Percentiles rank a stretch among this genome's conserved stretches.
Evolutionary conservation across 1,140 invertebrate genomes (phyloP).

Genomic region (Pissodes strobi): DNA sequence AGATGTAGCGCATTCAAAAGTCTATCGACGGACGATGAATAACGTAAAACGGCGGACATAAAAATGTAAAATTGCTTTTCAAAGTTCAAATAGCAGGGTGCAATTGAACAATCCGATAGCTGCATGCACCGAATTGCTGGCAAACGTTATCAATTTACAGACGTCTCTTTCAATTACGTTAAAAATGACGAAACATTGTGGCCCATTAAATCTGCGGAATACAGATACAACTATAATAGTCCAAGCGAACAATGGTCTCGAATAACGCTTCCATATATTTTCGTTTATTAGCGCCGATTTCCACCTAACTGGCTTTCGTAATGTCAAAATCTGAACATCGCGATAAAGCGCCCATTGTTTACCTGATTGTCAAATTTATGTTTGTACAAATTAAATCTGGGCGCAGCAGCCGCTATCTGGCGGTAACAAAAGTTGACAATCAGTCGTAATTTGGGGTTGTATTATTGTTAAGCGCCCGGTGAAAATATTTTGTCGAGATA

Average conservation of each 20-base stretch:
- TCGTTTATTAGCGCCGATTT: constrained; percentile 55
- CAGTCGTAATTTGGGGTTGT: constrained; percentile 37
- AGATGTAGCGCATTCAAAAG: too few relatives aligned
- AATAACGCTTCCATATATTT: constrained; percentile 52
- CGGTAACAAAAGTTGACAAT: constrained; percentile 54
- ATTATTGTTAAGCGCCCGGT: constrained; percentile 31
- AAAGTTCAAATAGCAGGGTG: constrained; percentile 23
- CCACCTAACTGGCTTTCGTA: constrained; percentile 52
- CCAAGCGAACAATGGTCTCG: constrained; percentile 43
- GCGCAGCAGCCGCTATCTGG: constrained; percentile 48
- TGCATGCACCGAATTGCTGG: constrained; percentile 30
- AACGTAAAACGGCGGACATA: too few relatives aligned
- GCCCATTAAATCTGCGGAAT: constrained; percentile 49
- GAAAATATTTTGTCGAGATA: constrained; percentile 29
- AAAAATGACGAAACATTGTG: constrained; percentile 47
- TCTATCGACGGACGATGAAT: too few relatives aligned
- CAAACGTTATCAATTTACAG: constrained; percentile 46
- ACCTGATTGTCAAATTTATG: constrained; percentile 58
- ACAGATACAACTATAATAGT: constrained; percentile 51
- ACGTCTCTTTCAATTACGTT: constrained; percentile 42
- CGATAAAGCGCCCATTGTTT: constrained; percentile 57
- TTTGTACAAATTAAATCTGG: constrained; percentile 58
- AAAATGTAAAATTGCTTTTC: constrained; percentile 32
- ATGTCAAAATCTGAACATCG: constrained; percentile 57
- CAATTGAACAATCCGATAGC: constrained; percentile 36